phyloP scores from a whole-genome alignment of 2,797 vertebrate genomes.

The Chloroceryle inda region DNA sequence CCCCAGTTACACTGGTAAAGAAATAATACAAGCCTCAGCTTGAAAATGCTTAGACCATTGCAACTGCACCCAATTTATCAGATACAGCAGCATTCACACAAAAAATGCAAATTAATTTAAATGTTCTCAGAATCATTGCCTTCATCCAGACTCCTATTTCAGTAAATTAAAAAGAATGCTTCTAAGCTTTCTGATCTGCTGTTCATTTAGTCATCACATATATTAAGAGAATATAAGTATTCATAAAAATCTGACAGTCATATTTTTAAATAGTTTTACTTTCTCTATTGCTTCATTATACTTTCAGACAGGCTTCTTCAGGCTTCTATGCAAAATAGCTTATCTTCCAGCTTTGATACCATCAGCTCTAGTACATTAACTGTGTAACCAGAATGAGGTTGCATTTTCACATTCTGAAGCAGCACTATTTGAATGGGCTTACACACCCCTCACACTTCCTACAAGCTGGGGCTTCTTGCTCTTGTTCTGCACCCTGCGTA shows the following conservation, averaged over 20 bases:
- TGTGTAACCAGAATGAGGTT: not conserved
- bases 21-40: not conserved
- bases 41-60: not conserved
- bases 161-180: slow-evolving; percentile 27
- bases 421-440: not conserved
- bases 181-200: slow-evolving; percentile 1
- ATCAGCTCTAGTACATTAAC: not conserved
- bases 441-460: not conserved
- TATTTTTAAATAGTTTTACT: not conserved
- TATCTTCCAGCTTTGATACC: not conserved
- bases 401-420: not conserved
- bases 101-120: slow-evolving; percentile 30
- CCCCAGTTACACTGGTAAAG: not conserved
- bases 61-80: not conserved
- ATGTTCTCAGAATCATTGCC: slow-evolving; percentile 3
- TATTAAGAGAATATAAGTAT: not conserved
- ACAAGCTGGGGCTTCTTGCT: not conserved
- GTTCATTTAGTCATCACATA: not conserved
- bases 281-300: not conserved
- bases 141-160: not conserved
- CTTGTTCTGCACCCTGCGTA: not conserved
- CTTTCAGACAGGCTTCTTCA: not conserved
- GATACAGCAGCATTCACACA: not conserved
- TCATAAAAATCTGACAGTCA: not conserved
- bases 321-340: not conserved